phyloP scores from a whole-genome alignment of 2,113 vertebrate species.

The Trematocara macrostoma region DNA sequence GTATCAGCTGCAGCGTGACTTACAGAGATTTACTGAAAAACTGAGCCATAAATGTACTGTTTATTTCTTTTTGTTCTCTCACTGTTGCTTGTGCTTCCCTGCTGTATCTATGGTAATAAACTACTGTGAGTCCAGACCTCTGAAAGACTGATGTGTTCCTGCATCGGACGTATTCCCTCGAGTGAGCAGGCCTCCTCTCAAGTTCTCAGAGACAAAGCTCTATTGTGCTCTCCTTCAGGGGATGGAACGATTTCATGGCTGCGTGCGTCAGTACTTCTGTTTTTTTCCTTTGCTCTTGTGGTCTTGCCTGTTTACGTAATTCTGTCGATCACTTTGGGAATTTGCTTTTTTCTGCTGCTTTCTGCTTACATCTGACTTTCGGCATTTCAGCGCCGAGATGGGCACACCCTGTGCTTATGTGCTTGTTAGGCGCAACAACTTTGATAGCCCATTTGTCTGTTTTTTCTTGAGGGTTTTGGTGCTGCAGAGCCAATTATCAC shows the following conservation, averaged over 20 bases:
- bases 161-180: not conserved
- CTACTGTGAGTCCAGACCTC: not conserved
- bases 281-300: constrained; percentile 10
- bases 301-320: constrained; percentile 21
- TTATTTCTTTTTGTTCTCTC: not conserved
- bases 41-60: not conserved
- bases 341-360: not conserved
- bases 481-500: not conserved
- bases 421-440: not conserved
- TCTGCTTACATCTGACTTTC: not conserved
- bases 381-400: not conserved
- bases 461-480: not conserved
- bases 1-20: not conserved
- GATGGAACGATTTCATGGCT: constrained; percentile 41
- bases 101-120: constrained; percentile 11
- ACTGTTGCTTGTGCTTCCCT: not conserved
- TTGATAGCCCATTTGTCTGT: not conserved
- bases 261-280: constrained; percentile 21
- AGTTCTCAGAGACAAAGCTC: constrained; percentile 40
- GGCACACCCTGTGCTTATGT: not conserved
- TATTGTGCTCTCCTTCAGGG: constrained; percentile 28
- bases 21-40: not conserved
- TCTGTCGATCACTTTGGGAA: constrained; percentile 22
- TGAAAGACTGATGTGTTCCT: not conserved
- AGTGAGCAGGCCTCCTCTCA: constrained; percentile 21